Percentiles rank a stretch among this genome's conserved stretches.
Evolutionary conservation across 2,888 invertebrate genomes (phyloP).

Genomic region (Drosophila kokeensis): DNA sequence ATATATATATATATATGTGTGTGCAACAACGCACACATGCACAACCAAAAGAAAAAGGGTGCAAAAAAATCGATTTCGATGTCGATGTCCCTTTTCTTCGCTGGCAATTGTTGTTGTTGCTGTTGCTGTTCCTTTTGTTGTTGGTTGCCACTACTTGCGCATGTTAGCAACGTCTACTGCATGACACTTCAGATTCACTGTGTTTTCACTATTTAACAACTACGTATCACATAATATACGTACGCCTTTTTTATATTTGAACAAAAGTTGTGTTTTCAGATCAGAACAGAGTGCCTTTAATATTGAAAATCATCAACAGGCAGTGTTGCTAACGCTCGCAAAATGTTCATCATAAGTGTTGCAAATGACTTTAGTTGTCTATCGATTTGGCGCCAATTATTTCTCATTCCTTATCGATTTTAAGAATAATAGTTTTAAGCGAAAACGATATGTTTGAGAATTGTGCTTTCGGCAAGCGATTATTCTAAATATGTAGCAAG

Average conservation of each 20-base stretch:
- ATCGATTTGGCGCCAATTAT: slow-evolving; percentile 15
- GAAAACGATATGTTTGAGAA: neutral
- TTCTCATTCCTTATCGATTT: neutral
- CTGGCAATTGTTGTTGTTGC: slow-evolving; percentile 14
- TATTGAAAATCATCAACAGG: slow-evolving; percentile 72
- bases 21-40: slow-evolving; percentile 8
- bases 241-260: slow-evolving; percentile 35
- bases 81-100: slow-evolving; percentile 66
- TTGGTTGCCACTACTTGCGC: slow-evolving; percentile 4
- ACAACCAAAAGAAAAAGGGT: slow-evolving; percentile 55
- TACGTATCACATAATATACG: slow-evolving; percentile 35
- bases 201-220: slow-evolving; percentile 21
- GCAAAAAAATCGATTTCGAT: slow-evolving; percentile 71
- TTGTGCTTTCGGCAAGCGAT: neutral
- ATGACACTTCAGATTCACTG: slow-evolving; percentile 13
- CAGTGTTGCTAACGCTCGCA: slow-evolving; percentile 46
- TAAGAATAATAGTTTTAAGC: neutral
- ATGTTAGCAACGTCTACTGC: slow-evolving; percentile 7
- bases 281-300: slow-evolving; percentile 50
- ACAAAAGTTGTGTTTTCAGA: slow-evolving; percentile 50
- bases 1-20: slow-evolving; percentile 30
- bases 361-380: slow-evolving; percentile 1
- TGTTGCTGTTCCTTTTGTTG: neutral
- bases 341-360: slow-evolving; percentile 10
- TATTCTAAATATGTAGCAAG: neutral